phyloP scores from a whole-genome alignment of 2,113 vertebrate species.

The Erinaceus europaeus region DNA sequence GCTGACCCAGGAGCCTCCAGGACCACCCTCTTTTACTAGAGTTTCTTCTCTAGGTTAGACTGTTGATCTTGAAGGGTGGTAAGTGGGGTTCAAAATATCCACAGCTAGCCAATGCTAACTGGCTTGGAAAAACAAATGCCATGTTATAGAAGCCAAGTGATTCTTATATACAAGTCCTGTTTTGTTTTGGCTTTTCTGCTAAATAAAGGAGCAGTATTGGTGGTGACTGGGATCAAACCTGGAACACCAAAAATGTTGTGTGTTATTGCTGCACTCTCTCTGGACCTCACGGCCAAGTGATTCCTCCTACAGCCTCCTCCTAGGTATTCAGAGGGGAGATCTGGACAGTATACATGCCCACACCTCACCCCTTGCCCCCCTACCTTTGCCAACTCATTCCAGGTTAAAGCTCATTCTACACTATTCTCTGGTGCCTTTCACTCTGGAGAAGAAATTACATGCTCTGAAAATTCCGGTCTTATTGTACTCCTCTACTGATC shows the following conservation, averaged over 20 bases:
- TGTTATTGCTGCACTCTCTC: too few species aligned
- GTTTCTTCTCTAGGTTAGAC: not conserved
- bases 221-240: too few species aligned
- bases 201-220: too few species aligned
- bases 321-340: not conserved
- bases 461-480: slow-evolving; percentile 70
- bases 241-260: too few species aligned
- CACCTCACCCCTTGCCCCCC: not conserved
- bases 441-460: slow-evolving; percentile 56
- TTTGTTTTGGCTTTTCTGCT: too few species aligned
- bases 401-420: slow-evolving; percentile 13
- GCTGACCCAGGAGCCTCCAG: not conserved
- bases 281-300: not conserved
- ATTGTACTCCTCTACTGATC: slow-evolving; percentile 66
- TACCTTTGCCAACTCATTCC: not conserved
- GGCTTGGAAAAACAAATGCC: accelerated
- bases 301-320: not conserved
- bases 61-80: not conserved
- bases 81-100: slow-evolving; percentile 27
- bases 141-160: not conserved
- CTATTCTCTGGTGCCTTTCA: slow-evolving; percentile 13
- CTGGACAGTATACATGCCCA: not conserved
- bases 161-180: too few species aligned
- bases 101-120: not conserved
- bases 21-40: not conserved